Evolutionary conservation across 2,888 invertebrate genomes (phyloP), one percentile per base, ranked within the genome.

Genomic region (Hypena proboscidalis): DNA sequence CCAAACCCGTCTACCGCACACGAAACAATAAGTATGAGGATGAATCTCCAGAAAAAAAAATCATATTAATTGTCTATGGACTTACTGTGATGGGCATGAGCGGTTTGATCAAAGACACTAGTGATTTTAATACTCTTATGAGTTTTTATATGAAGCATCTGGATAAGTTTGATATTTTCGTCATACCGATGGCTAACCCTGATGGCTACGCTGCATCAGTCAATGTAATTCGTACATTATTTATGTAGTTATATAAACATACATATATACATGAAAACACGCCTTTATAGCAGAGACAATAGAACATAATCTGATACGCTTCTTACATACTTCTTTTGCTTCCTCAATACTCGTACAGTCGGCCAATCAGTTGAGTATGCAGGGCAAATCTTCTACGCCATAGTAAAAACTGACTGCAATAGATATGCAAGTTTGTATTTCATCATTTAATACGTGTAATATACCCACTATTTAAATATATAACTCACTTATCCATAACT

Each of bases 141-240:
- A 56, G 63, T 0, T 74, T 64, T 49, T 85, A 85, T 48, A 49
- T 74, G 2, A 39, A 42, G 0, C 74, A 84, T 70, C 62, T 86
- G 48, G 73, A 83, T 15, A 72, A 78, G 29, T 87, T 85, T 43
- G 85, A 87, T 44, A 81, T 87, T 70, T 87, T 72, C 55, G 27
- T 86, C 8, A 74, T 87, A 44, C 89, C 90, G 0, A 51, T 89
- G 66, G 88, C 82, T 0, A 90, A 90, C 65, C 90, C 90, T 4
- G 90, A 90, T 46, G 89, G 87, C 0, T 59, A 40, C 58, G 10
- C 44, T n/a, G 26, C 31, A 22, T 4, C 19, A 30, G 40, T 49
- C 33, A 54, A 40, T 46, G 44, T 51, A 14, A 44, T 31, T 38
- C 17, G n/a, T 1, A 0, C 11, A 1, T n/a, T 4, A 29, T n/a